A percentile compares a stretch with the other conserved stretches of the same genome.
phyloP scores from a whole-genome alignment of 2,113 vertebrate species.

The Sitta europaea region DNA sequence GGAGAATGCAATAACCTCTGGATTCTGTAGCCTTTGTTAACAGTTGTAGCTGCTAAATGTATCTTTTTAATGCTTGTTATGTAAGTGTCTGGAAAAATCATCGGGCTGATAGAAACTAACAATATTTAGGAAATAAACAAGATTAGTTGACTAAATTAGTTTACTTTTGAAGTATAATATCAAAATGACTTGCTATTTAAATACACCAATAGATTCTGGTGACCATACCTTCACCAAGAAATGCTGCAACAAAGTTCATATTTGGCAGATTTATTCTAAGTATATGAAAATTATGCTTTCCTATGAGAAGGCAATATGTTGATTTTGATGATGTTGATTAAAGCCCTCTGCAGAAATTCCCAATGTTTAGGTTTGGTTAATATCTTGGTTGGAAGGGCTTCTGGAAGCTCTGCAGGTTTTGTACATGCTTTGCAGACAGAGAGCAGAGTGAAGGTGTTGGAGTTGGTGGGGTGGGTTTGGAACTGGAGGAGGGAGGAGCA shows the following conservation, averaged over 20 bases:
- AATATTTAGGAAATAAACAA: slow-evolving; percentile 72
- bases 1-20: slow-evolving; percentile 81
- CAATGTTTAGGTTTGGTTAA: neutral
- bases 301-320: neutral
- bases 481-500: neutral
- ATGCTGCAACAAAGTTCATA: neutral
- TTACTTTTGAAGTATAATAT: slow-evolving; percentile 37
- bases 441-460: neutral
- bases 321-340: neutral
- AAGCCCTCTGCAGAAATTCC: neutral
- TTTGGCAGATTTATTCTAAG: neutral
- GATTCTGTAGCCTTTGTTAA: slow-evolving; percentile 77
- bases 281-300: neutral
- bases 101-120: slow-evolving; percentile 54
- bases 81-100: slow-evolving; percentile 57
- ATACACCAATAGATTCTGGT: slow-evolving; percentile 7
- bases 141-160: slow-evolving; percentile 67
- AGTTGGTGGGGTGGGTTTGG: neutral
- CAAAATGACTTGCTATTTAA: slow-evolving; percentile 16
- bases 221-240: neutral
- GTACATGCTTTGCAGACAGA: neutral
- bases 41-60: slow-evolving; percentile 65
- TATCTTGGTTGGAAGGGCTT: neutral
- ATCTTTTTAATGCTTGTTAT: slow-evolving; percentile 75
- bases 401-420: neutral